Evolutionary conservation across 2,113 vertebrate species (phyloP).

Genomic region (Erythrocebus patas): DNA sequence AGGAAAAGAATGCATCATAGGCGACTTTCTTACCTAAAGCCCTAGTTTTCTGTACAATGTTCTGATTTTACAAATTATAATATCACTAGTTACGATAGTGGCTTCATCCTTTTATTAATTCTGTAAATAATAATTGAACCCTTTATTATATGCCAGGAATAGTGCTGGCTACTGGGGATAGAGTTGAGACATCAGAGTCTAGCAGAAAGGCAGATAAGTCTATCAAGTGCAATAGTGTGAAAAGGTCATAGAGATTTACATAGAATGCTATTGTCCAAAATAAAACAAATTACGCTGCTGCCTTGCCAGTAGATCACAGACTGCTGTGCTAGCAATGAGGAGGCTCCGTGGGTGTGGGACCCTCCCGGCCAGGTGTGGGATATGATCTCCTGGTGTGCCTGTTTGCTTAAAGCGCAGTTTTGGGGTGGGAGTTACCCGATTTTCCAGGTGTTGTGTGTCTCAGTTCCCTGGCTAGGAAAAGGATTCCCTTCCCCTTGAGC

Average conservation of each 20-base stretch:
- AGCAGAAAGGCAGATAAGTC: background rate
- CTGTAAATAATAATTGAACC: background rate
- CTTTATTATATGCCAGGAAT: background rate
- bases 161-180: background rate
- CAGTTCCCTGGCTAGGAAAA: no score
- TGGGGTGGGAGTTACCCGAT: no score
- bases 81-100: background rate
- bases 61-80: background rate
- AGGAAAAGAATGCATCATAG: background rate
- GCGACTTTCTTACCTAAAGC: background rate
- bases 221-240: background rate
- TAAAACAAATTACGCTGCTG: background rate
- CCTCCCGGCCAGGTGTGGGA: no score
- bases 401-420: no score
- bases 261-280: background rate
- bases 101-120: background rate
- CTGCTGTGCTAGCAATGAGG: no score
- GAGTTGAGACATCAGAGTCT: background rate
- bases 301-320: no score
- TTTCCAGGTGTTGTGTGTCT: no score
- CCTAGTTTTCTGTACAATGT: background rate
- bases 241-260: background rate
- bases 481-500: no score
- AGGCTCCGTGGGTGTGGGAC: no score
- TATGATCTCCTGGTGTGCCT: no score